Base-by-base conservation (phyloP, 2,888 invertebrate species). In the Trachelus stipa region DNA sequence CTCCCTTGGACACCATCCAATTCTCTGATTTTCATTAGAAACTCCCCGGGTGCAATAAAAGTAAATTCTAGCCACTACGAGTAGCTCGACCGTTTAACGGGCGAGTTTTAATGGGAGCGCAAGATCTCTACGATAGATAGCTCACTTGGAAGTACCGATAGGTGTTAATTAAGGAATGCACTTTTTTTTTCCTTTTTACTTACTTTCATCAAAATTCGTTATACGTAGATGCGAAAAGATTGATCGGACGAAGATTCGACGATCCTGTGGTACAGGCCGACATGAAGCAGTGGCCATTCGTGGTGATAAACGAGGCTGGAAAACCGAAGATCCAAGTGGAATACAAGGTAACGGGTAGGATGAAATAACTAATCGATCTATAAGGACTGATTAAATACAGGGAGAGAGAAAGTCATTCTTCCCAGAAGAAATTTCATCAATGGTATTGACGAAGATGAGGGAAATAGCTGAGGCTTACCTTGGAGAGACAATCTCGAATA, bases 281-380 rank as follows among this genome's bases (percentile, higher is more conserved):
- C 90, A 94, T 96, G 90, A 96, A 96, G 89, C 95, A 96, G 87
- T 97, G 97, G 97, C 96, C 97, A 0, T 98, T 98, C 90, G 92
- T 92, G 84, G 94, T 95, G 0, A 88, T 95, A 35, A 94, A 93
- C 79, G 95, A 96, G 68, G 92, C 92, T 6, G 95, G 95, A 0
- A 96, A 95, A 87, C 96, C 96, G 0, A 96, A 95, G 92, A 95
- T 98, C 82, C 92, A 94, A 85, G 94, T 96, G 1, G 81, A 80
- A 37, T 69, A 40, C 40, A 40, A 40, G 40, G 40, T 40, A 40
- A 40, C 6, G 35, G 30, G n/a, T 4, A 23, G 34, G 31, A 73
- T 30, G 73, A 30, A 11, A 73, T 31, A 15, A 56, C 56, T 11
- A 12, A 30, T 34, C 9, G 31, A 23, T 33, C 12, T 15, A 15